Evolutionary conservation across 1,140 invertebrate species (phyloP).

Genomic region (Eulimnadia texana): DNA sequence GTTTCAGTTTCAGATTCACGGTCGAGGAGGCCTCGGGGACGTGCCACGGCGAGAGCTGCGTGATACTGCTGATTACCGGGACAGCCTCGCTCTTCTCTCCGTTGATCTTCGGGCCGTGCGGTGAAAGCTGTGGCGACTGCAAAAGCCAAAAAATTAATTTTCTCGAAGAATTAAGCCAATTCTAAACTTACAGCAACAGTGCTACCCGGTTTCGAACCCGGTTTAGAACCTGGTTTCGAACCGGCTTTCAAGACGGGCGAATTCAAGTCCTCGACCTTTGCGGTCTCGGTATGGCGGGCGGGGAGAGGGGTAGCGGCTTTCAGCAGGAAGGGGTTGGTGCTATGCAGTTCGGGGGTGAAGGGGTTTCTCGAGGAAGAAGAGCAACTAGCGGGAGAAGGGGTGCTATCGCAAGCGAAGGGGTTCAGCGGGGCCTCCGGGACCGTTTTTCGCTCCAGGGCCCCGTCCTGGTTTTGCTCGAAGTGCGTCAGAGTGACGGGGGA

Average conservation of each 20-base stretch:
- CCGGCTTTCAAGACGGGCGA: background rate
- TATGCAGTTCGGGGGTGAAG: background rate
- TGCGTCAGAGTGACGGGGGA: slow-evolving; percentile 38
- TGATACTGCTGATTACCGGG: slow-evolving; percentile 24
- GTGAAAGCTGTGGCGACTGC: background rate
- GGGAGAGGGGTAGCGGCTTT: slow-evolving; percentile 2
- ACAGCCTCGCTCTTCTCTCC: background rate
- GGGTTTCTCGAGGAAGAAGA: background rate
- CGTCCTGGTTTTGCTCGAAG: slow-evolving; percentile 34
- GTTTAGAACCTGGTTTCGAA: background rate
- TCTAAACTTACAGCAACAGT: background rate
- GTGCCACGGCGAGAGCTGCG: slow-evolving; percentile 54
- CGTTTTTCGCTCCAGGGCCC: slow-evolving; percentile 31
- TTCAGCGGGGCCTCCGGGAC: slow-evolving; percentile 19
- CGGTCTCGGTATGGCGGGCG: background rate
- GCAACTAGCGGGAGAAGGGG: slow-evolving; percentile 5
- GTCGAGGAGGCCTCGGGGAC: slow-evolving; percentile 52
- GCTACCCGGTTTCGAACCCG: background rate
- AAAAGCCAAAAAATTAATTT: no score
- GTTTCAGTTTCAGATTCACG: slow-evolving; percentile 19
- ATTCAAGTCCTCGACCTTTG: no score
- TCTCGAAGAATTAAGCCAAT: no score
- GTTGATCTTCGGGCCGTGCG: background rate
- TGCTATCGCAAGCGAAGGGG: slow-evolving; percentile 20
- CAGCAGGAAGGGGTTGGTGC: background rate